Evolutionary conservation across 1,140 invertebrate species (phyloP).

Genomic region (Sitobion miscanthi): DNA sequence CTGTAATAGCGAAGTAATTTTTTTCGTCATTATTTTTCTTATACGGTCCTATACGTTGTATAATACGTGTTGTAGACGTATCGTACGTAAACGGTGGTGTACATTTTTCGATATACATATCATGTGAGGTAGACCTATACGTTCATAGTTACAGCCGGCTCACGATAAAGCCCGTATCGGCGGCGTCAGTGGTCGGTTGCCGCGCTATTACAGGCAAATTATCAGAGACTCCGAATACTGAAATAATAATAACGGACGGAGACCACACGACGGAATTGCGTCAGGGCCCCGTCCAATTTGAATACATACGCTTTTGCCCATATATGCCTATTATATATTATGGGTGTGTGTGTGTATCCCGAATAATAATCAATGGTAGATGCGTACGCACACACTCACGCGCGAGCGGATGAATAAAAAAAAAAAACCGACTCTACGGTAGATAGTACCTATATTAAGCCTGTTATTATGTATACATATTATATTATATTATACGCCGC

Average conservation of each 20-base stretch:
- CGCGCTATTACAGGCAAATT: conserved; percentile 17
- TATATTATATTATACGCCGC: not conserved
- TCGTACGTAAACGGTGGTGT: not conserved
- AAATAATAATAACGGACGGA: not conserved
- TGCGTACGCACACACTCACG: not conserved
- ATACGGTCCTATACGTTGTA: too few relatives aligned
- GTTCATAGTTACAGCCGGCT: not conserved
- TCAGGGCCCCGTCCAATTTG: not conserved
- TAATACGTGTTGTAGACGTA: too few relatives aligned
- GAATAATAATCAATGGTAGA: not conserved
- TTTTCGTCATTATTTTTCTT: not conserved
- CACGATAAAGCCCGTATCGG: not conserved
- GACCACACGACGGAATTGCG: conserved; percentile 22
- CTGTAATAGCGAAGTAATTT: not conserved
- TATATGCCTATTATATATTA: not conserved
- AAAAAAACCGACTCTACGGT: not conserved
- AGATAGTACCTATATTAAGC: not conserved
- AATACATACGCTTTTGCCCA: not conserved
- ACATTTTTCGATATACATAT: not conserved
- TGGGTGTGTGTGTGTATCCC: not conserved
- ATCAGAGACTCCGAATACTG: not conserved
- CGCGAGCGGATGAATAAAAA: not conserved
- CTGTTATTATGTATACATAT: conserved; percentile 31
- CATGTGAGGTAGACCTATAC: not conserved
- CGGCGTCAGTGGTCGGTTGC: not conserved